Evolutionary conservation across 2,888 invertebrate genomes (phyloP), one percentile per base, ranked within the genome.

Genomic region (Leptopilina syphax): DNA sequence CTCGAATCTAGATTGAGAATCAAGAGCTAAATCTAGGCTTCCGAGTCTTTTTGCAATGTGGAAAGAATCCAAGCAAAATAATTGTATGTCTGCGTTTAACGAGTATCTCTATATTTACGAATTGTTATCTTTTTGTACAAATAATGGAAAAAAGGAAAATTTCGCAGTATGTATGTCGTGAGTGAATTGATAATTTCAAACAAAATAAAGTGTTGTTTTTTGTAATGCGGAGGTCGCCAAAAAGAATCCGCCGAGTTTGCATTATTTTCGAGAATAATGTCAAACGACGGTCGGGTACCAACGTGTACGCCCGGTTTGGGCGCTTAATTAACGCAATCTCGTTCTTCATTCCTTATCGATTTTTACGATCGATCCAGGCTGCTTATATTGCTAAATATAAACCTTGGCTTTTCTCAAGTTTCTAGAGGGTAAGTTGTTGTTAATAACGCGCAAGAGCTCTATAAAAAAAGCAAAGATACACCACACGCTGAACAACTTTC

Each of bases 291-390:
- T 76, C 78, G 90, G 90, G 86, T 90, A 80, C 81, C 81, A 57
- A 83, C 77, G 83, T 86, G 88, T 88, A 89, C 89, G 88, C 88
- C 89, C 85, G 85, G 88, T 88, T 88, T 89, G 86, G 88, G 90
- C 84, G 83, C 84, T 81, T 79, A 77, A 81, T 79, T 81, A 81
- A 73, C 54, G 78, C 81, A 81, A 66, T 67, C 63, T 79, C n/a
- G 67, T 50, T 47, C 70, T 77, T 78, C 18, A 63, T 77, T 57
- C 57, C 79, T 65, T 78, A 18, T 79, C 73, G 73, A 57, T 73
- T 34, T 54, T 73, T 57, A 50, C 57, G 34, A 73, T 73, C 73
- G 78, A 78, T 67, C 73, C 57, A 73, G 57, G 57, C 54, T 73
- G 73, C 34, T 54, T 50, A 12, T 50, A 50, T 67, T 13, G 70